Conservation (phyloP, 2,888 invertebrate genomes). For the Idaea straminata region DNA sequence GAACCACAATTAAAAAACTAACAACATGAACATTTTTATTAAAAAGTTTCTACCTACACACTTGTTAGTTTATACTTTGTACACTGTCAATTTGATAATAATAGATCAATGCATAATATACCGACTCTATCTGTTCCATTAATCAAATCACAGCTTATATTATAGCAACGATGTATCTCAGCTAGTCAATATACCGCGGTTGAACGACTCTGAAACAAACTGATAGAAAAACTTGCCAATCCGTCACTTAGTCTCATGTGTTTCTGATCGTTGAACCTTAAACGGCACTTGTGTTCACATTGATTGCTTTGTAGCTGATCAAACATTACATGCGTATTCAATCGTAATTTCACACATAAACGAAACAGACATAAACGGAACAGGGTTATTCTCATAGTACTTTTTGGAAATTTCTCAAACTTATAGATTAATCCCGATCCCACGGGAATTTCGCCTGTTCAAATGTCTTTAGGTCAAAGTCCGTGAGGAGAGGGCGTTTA, state of each 20-base stretch:
- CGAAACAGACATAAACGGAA: slow-evolving; percentile 21
- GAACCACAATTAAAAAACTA: no score
- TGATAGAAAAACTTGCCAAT: slow-evolving; percentile 51
- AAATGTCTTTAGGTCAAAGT: no score
- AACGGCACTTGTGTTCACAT: slow-evolving; percentile 42
- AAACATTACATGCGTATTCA: slow-evolving; percentile 46
- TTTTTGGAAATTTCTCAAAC: no score
- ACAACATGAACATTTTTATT: no score
- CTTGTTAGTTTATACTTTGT: slow-evolving; percentile 19
- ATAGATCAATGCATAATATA: slow-evolving; percentile 53
- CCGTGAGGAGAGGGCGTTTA: no score
- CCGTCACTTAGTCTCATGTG: slow-evolving; percentile 34
- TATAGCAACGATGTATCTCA: slow-evolving; percentile 41
- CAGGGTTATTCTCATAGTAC: no score
- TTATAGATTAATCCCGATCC: no score
- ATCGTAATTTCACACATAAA: slow-evolving; percentile 54
- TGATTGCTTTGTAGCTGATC: slow-evolving; percentile 43
- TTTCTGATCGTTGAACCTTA: slow-evolving; percentile 59
- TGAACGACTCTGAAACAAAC: slow-evolving; percentile 44
- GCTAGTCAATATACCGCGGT: slow-evolving; percentile 56
- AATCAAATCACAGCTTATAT: slow-evolving; percentile 51
- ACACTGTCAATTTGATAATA: slow-evolving; percentile 49
- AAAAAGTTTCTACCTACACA: no score
- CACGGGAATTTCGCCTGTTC: no score
- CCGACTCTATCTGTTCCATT: slow-evolving; percentile 67